Percentiles rank a stretch among this genome's conserved stretches.
These are phyloP conservation scores for Mythimna lalbum DNA, from an alignment of 2,888 invertebrate species.

Conservation along the genomic window DNA sequence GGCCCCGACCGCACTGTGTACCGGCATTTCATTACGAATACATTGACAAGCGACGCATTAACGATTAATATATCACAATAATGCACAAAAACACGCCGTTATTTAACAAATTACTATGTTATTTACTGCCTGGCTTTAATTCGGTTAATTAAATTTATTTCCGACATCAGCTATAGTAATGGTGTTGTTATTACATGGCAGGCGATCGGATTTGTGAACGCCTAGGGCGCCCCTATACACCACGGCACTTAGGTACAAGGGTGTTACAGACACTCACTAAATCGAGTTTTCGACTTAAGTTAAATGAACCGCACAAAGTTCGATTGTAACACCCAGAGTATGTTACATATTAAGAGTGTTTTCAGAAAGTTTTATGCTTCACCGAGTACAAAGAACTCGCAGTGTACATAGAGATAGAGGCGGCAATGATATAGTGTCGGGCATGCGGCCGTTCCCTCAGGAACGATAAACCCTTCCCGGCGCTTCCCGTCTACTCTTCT, in stretches of 20 bases:
- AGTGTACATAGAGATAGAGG: constrained; percentile 84
- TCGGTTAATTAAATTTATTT: constrained; percentile 64
- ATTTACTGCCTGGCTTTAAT: constrained; percentile 63
- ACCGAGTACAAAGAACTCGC: constrained; percentile 81
- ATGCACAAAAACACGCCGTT: constrained; percentile 73
- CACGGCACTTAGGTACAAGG: not conserved
- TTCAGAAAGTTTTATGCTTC: constrained; percentile 79
- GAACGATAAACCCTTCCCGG: constrained; percentile 90
- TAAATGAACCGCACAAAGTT: constrained; percentile 67
- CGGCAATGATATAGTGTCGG: constrained; percentile 90
- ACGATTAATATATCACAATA: constrained; percentile 79
- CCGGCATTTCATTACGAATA: constrained; percentile 78
- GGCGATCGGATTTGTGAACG: constrained; percentile 25
- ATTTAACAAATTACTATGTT: constrained; percentile 69
- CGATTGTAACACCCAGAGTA: constrained; percentile 63
- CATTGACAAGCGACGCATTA: constrained; percentile 81
- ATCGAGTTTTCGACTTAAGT: constrained; percentile 53
- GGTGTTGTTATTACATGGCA: constrained; percentile 35
- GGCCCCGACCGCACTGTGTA: constrained; percentile 67
- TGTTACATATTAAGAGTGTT: constrained; percentile 78
- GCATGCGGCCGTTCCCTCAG: constrained; percentile 87
- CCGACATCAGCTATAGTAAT: constrained; percentile 37
- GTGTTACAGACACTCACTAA: constrained; percentile 20
- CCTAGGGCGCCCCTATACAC: constrained; percentile 16
- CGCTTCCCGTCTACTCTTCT: constrained; percentile 90